Base-by-base conservation (phyloP, 2,113 vertebrate genomes). In the Apteryx owenii region DNA sequence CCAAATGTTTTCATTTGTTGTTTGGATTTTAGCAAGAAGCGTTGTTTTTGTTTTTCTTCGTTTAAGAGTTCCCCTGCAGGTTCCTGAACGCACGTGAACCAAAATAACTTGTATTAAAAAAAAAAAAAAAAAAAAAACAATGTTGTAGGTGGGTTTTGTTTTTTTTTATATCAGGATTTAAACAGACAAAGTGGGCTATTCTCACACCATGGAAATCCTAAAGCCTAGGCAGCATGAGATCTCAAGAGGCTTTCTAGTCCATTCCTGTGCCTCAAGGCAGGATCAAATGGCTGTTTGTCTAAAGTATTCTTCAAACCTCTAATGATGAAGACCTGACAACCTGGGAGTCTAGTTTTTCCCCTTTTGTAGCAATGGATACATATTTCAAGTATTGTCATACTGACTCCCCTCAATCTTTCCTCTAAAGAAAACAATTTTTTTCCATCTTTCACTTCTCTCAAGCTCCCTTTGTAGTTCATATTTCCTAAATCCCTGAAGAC, bases 31-130 rank as follows among this genome's bases (percentile, higher is more conserved):
- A 94, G 73, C 28, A 75, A 61, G 48, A 87, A 88, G 33, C 81
- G 29, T 13, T 68, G 68, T 79, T 96, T 95, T 95, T 95, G 56
- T 81, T 93, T 93, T 91, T 46, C 56, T 75, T 85, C 38, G 31
- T n/a, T 77, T 89, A 44, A 93, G n/a, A 4, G 0, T 76, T 90
- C 23, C 53, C 21, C 50, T 90, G 79, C 48, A 91, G 88, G 85
- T 29, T 81, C 12, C 77, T 94, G 80, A 91, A 83, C 62, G 61
- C n/a, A 81, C 86, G 20, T 77, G 53, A 91, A 86, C 83, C 69
- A 48, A 88, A 93, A 60, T 53, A 91, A 60, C 26, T 70, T 15
- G 14, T 69, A 42, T 38, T 16, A 29, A 54, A 65, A n/a, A 54
- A 56, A 31, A 46, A 33, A n/a, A 40, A 62, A 42, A 48, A 25